Evolutionary conservation across 2,888 invertebrate genomes (phyloP).

Genomic region (Dimorphilus gyrociliatus): DNA sequence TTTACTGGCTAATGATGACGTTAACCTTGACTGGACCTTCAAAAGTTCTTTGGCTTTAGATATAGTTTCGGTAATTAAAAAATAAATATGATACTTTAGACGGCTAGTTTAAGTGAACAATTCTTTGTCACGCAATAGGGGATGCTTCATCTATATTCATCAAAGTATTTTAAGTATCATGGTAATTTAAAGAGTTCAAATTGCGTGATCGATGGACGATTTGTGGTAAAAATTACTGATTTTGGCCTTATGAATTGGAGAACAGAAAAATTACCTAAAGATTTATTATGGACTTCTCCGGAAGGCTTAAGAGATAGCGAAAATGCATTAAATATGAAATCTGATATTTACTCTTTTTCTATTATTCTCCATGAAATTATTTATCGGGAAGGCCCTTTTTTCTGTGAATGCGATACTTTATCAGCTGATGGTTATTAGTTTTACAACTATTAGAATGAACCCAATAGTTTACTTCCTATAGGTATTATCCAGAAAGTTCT

Average conservation of each 20-base stretch:
- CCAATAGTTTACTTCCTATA: slow-evolving; percentile 1
- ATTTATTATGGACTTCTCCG: slow-evolving; percentile 64
- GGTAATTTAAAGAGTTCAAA: slow-evolving; percentile 12
- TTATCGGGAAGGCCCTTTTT: slow-evolving; percentile 12
- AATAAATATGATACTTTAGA: background rate
- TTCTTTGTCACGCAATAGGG: background rate
- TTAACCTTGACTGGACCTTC: slow-evolving; percentile 8
- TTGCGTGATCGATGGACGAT: slow-evolving; percentile 10
- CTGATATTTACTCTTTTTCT: slow-evolving; percentile 60
- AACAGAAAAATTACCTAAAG: slow-evolving; percentile 4
- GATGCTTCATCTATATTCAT: too few relatives aligned
- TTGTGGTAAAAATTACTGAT: slow-evolving; percentile 9
- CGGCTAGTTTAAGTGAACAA: background rate
- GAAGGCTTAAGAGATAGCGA: slow-evolving; percentile 48
- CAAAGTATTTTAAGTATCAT: slow-evolving; percentile 7
- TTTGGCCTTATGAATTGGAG: slow-evolving; percentile 8
- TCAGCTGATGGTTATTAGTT: slow-evolving; percentile 1
- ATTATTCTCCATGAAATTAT: slow-evolving; percentile 74
- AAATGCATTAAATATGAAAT: slow-evolving; percentile 5
- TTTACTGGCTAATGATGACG: slow-evolving; percentile 8
- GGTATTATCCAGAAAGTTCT: slow-evolving; percentile 48
- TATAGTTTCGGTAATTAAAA: slow-evolving; percentile 6
- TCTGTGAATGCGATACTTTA: slow-evolving; percentile 2
- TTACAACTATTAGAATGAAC: background rate
- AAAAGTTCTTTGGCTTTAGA: slow-evolving; percentile 7